A percentile compares a stretch with the other conserved stretches of the same genome.
Evolutionary conservation across 2,113 vertebrate genomes (phyloP).

Genomic region (Hiodon alosoides): DNA sequence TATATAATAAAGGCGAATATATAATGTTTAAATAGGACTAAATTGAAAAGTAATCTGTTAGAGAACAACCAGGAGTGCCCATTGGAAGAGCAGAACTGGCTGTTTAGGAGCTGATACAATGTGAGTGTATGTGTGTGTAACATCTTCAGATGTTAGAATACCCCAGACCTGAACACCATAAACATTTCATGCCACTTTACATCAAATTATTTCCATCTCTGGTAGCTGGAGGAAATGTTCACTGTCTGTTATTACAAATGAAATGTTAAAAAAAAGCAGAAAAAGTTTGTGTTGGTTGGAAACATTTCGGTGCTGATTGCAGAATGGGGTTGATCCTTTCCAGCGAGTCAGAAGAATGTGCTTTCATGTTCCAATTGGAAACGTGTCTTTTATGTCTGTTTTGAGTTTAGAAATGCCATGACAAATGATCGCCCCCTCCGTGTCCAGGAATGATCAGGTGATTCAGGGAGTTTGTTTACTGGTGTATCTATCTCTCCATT

Average conservation of each 20-base stretch:
- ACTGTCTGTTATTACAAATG: slow-evolving; percentile 41
- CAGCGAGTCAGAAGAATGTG: slow-evolving; percentile 35
- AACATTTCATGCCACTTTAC: slow-evolving; percentile 18
- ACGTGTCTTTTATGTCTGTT: slow-evolving; percentile 35
- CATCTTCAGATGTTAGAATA: slow-evolving; percentile 24
- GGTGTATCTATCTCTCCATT: neutral
- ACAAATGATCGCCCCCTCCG: slow-evolving; percentile 6
- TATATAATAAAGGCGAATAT: too few species aligned
- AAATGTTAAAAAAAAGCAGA: slow-evolving; percentile 24
- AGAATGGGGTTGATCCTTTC: slow-evolving; percentile 37
- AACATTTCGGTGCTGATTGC: slow-evolving; percentile 42
- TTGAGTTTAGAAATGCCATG: slow-evolving; percentile 36
- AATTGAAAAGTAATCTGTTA: too few species aligned
- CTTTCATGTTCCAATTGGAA: slow-evolving; percentile 39
- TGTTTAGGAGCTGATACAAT: slow-evolving; percentile 23
- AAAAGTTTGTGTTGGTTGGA: slow-evolving; percentile 30
- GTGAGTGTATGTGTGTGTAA: too few species aligned
- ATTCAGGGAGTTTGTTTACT: slow-evolving; percentile 1
- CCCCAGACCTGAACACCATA: neutral
- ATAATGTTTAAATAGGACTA: too few species aligned
- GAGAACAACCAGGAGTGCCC: too few species aligned
- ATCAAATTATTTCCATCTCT: slow-evolving; percentile 12
- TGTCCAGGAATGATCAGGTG: neutral
- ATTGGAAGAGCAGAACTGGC: too few species aligned
- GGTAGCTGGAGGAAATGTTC: slow-evolving; percentile 30